Evolutionary conservation across 2,113 vertebrate genomes (phyloP).

Genomic region (Tursiops truncatus): DNA sequence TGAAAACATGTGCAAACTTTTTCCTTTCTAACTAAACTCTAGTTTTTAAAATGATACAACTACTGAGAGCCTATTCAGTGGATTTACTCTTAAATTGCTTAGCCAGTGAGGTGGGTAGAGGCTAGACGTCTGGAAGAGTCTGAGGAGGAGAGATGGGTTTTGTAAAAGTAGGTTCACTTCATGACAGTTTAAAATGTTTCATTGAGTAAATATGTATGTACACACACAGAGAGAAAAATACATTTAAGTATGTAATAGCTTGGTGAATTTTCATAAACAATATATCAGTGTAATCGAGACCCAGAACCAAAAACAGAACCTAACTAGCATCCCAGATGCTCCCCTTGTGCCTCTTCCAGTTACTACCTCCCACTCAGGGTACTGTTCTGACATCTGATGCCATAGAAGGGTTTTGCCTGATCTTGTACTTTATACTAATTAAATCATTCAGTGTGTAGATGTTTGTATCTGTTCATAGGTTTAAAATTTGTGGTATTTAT

Average conservation of each 20-base stretch:
- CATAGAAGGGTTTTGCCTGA: background rate
- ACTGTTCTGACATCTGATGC: background rate
- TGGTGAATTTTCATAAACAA: slow-evolving; percentile 1
- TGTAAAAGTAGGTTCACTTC: background rate
- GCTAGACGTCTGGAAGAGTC: background rate
- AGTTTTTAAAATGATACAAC: background rate
- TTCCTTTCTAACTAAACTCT: background rate
- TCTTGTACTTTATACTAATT: background rate
- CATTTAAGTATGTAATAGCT: background rate
- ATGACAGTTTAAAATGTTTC: background rate
- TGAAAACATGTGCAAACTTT: background rate
- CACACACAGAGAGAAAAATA: background rate
- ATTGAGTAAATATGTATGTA: background rate
- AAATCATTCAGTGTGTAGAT: background rate
- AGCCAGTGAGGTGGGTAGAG: background rate
- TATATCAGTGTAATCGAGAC: background rate
- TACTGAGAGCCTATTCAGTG: background rate
- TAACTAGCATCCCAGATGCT: background rate
- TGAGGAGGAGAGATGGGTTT: slow-evolving; percentile 20
- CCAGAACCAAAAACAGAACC: background rate
- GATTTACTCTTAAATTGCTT: slow-evolving; percentile 11
- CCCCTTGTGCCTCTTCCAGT: background rate
- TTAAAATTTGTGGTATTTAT: background rate
- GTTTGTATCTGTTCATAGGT: background rate
- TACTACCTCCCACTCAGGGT: background rate